Percentiles rank a stretch among this genome's conserved stretches.
phyloP scores from a whole-genome alignment of 2,888 invertebrate species.

The Apomyelois bistriatella region DNA sequence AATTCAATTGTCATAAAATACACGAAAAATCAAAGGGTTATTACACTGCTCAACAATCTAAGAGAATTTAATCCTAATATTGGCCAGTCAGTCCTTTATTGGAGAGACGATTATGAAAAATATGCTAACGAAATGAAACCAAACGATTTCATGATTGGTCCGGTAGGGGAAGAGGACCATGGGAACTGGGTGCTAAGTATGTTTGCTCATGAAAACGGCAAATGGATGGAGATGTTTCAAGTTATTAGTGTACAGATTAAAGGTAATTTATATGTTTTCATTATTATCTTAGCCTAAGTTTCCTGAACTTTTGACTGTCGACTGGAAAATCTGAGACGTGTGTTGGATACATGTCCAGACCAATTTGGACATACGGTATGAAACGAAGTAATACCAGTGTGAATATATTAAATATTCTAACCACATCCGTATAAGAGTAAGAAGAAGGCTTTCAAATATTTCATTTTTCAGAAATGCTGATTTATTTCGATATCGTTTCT shows the following conservation, averaged over 20 bases:
- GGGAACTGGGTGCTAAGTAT: conserved; percentile 66
- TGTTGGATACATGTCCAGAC: too few relatives aligned
- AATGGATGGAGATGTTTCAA: conserved; percentile 55
- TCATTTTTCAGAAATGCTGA: too few relatives aligned
- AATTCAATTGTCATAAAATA: conserved; percentile 2
- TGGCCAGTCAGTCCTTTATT: background rate
- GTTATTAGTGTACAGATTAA: conserved; percentile 53
- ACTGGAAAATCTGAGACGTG: too few relatives aligned
- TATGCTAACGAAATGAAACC: conserved; percentile 26
- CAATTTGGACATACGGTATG: too few relatives aligned
- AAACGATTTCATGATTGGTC: conserved; percentile 57
- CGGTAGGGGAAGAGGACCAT: conserved; percentile 46
- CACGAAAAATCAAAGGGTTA: background rate
- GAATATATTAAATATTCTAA: too few relatives aligned
- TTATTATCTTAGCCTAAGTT: too few relatives aligned
- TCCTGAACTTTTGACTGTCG: too few relatives aligned
- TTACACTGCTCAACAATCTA: conserved; percentile 22
- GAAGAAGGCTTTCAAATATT: too few relatives aligned
- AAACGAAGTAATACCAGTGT: too few relatives aligned
- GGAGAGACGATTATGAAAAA: conserved; percentile 23
- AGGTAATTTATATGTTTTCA: conserved; percentile 30
- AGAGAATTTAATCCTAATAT: conserved; percentile 31
- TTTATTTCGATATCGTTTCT: too few relatives aligned
- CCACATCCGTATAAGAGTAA: too few relatives aligned
- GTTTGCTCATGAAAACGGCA: conserved; percentile 37